These are phyloP conservation scores for Pelodiscus sinensis DNA, from an alignment of 2,113 vertebrate genomes.

Conservation along the genomic window DNA sequence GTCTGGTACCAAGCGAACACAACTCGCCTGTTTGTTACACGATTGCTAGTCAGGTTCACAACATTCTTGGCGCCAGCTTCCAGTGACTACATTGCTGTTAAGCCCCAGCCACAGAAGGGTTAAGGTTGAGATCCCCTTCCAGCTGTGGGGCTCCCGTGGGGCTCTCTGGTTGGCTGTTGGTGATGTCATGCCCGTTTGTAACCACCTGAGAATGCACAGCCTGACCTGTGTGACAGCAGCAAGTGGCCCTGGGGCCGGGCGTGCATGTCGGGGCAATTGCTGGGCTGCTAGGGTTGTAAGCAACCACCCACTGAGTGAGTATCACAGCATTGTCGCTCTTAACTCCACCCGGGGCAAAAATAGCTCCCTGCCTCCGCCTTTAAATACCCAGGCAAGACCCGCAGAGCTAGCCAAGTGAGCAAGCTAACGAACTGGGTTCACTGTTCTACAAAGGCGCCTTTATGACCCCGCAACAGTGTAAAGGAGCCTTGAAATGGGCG, in stretches of 20 bases:
- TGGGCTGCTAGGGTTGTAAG: not conserved
- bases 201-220: not conserved
- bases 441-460: fast-evolving
- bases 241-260: not conserved
- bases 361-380: not conserved
- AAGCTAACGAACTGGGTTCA: not conserved
- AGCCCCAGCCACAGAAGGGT: not conserved
- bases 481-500: not conserved
- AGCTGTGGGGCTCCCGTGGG: not conserved
- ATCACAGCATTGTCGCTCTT: not conserved
- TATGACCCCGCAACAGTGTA: not conserved
- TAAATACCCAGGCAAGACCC: not conserved
- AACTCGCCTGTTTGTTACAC: not conserved
- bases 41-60: not conserved
- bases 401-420: too few species aligned
- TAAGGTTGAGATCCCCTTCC: not conserved
- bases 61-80: not conserved
- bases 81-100: not conserved
- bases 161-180: not conserved
- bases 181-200: not conserved
- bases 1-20: too few species aligned
- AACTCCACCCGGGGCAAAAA: not conserved
- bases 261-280: not conserved
- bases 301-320: not conserved
- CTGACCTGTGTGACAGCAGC: not conserved